A percentile compares a stretch with the other conserved stretches of the same genome.
These are phyloP conservation scores for Actenoides hombroni DNA, from an alignment of 2,113 vertebrate genomes.

Conservation along the genomic window DNA sequence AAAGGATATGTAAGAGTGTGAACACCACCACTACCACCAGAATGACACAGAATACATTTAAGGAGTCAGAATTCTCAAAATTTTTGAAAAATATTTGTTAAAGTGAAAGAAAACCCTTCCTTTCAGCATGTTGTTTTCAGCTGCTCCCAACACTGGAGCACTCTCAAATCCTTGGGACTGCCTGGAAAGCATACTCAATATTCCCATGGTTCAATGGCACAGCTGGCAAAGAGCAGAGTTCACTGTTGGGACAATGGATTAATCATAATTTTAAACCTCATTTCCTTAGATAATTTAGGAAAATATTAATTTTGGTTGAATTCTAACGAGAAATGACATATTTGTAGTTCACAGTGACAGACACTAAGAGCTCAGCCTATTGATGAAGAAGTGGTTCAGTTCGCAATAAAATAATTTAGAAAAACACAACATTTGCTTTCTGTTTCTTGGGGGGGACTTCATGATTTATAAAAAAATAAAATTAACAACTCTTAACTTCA, in stretches of 20 bases:
- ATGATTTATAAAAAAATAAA: not conserved
- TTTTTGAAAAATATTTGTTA: not conserved
- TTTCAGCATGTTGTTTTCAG: not conserved
- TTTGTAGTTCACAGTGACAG: not conserved
- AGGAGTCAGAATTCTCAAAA: not conserved
- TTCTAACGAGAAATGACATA: not conserved
- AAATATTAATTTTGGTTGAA: not conserved
- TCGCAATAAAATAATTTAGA: not conserved
- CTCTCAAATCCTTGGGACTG: not conserved
- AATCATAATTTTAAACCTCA: not conserved
- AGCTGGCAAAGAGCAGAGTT: not conserved
- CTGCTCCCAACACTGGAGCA: not conserved
- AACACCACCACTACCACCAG: not conserved
- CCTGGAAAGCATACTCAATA: not conserved
- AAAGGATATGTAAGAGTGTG: not conserved
- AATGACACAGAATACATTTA: not conserved
- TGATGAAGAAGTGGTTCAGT: not conserved
- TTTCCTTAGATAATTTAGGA: not conserved
- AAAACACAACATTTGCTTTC: not conserved
- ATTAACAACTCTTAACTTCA: constrained; percentile 12
- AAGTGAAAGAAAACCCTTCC: not conserved
- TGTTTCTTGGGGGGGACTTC: not conserved
- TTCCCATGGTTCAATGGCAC: not conserved
- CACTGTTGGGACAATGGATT: not conserved
- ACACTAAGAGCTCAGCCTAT: not conserved